Conservation (phyloP, 2,113 vertebrate species). For the Procavia capensis region DNA sequence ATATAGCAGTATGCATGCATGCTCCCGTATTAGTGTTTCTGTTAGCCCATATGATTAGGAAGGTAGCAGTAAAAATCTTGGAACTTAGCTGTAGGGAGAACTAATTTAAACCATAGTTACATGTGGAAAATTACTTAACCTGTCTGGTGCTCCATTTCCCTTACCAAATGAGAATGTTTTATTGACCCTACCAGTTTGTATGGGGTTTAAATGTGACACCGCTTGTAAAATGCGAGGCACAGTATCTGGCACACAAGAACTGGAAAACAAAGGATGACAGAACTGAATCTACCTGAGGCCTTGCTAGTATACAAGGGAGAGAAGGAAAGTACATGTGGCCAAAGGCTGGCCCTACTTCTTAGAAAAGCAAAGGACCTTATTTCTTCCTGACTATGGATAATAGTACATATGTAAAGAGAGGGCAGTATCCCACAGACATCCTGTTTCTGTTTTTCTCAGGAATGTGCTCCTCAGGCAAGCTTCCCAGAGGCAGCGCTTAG, state of each 20-base stretch:
- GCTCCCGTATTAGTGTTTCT: neutral
- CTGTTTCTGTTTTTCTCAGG: too few relatives aligned
- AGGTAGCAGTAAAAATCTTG: neutral
- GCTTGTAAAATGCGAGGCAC: neutral
- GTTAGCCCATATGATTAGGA: neutral
- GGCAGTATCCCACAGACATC: neutral
- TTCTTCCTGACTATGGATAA: rapidly evolving
- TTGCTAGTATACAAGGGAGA: neutral
- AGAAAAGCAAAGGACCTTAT: neutral
- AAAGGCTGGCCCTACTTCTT: neutral
- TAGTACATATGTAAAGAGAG: neutral
- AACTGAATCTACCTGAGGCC: neutral
- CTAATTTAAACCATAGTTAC: neutral
- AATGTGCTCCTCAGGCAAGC: neutral
- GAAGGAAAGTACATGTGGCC: neutral
- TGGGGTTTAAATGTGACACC: neutral
- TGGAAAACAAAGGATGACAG: neutral
- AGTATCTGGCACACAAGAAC: neutral
- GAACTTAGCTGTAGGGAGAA: neutral
- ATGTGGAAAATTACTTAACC: neutral
- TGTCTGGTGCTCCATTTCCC: neutral
- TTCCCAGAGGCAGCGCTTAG: neutral
- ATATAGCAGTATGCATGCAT: neutral
- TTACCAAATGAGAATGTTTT: neutral
- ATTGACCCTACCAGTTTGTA: neutral